A percentile compares a stretch with the other conserved stretches of the same genome.
Evolutionary conservation across 1,140 invertebrate species (phyloP).

Genomic region (Eriocheir sinensis): DNA sequence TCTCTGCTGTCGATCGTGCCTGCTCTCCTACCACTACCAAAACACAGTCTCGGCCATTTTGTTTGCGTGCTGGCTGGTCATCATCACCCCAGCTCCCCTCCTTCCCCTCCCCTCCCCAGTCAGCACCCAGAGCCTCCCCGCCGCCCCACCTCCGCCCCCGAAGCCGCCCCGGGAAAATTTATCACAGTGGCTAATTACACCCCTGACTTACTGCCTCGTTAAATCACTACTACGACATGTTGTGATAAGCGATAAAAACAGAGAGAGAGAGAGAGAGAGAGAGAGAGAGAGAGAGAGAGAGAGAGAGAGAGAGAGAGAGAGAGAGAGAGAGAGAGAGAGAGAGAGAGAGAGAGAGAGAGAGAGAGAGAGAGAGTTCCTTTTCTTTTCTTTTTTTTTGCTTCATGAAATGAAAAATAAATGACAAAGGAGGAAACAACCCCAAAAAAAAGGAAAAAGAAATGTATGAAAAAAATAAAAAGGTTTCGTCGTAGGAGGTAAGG

Average conservation of each 20-base stretch:
- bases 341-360: background rate
- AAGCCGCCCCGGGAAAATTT: background rate
- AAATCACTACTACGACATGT: conserved; percentile 58
- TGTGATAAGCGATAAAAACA: conserved; percentile 54
- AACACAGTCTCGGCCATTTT: conserved; percentile 48
- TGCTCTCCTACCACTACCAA: background rate
- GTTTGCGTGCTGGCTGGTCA: conserved; percentile 40
- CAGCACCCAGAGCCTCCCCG: no score
- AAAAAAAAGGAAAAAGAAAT: background rate
- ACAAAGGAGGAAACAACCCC: no score
- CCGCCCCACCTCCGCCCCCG: background rate
- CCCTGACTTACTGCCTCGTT: conserved; percentile 51
- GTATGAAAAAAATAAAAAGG: no score
- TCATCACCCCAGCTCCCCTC: background rate
- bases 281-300: no score
- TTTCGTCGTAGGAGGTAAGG: background rate
- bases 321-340: background rate
- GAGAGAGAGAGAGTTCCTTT: background rate
- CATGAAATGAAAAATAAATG: no score
- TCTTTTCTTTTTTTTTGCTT: no score
- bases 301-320: background rate
- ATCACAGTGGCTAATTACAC: conserved; percentile 39
- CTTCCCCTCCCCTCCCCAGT: background rate
- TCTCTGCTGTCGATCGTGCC: background rate
- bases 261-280: no score